Evolutionary conservation across 2,113 vertebrate genomes (phyloP), one percentile per base, ranked within the genome.

Genomic region (Mirza zaza): DNA sequence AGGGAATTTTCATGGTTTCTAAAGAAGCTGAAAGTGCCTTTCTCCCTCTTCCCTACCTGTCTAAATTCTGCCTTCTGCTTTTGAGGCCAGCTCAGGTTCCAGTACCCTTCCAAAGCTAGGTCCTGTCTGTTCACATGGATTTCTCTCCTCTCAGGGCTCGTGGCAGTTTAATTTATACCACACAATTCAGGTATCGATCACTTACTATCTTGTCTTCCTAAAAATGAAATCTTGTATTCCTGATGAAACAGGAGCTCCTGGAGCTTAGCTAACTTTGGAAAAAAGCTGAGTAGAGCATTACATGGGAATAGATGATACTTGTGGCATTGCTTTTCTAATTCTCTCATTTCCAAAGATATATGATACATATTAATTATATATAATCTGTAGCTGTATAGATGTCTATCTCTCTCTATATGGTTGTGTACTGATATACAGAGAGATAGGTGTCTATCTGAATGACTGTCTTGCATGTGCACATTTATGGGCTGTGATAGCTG

Each of bases 191-290:
- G 15, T 67, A 65, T 67, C 27, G 61, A 42, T 27, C 48, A 52
- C 14, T 67, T 68, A 29, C 3, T 84, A 15, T 70, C 59, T 87
- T 52, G 18, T 73, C 52, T 91, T 84, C n/a, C 80, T 71, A 5
- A 93, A 91, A 95, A 32, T 17, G 18, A 55, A 55, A 55, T 80
- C 59, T 76, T 94, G 32, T 87, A 27, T 83, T 96, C 29, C 34
- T 17, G 88, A 14, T 20, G 52, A 57, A 36, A 76, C 6, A 67
- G 50, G 77, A 68, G 13, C 15, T 45, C 8, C 25, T 81, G 65
- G 59, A 75, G 25, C 29, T 25, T 75, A 65, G 23, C 25, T 50
- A 13, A 63, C 50, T 91, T 48, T 83, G 88, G 34, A 0, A 71
- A 34, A 50, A 94, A 87, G 55, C 67, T 6, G 32, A 81, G 27